Evolutionary conservation across 2,113 vertebrate genomes (phyloP), one percentile per base, ranked within the genome.

Genomic region (Neotoma lepida): DNA sequence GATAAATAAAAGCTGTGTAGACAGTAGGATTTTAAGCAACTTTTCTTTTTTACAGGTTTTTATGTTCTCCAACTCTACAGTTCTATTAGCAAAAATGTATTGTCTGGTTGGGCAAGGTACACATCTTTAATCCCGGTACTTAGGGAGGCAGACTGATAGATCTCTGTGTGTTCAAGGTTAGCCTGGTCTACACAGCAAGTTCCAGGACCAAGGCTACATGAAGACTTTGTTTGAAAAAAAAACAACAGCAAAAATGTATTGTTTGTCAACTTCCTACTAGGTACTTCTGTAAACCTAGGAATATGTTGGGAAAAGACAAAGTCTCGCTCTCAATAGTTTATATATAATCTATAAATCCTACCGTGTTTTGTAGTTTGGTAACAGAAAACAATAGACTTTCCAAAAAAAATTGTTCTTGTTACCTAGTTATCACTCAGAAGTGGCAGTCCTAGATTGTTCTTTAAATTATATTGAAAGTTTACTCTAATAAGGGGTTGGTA

Each of bases 21-120:
- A 64, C 58, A 33, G 26, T 30, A 81, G 56, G 1, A 44, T 89
- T 93, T 92, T 82, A 22, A 89, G 24, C 30, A 78, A 80, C 39
- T 93, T 86, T 66, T 54, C 9, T 91, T 89, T 64, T 39, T 9
- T 22, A 77, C 61, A 88, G 51, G 24, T 70, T 88, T 93, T 92
- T 92, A 0, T 92, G 49, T 93, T 95, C 58, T 78, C 30, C 74
- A 87, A 46, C 80, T 87, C 22, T 66, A 86, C 28, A 70, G 24
- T 89, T 87, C 28, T 86, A 1, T 78, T 18, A 73, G 70, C 14
- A 93, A 77, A 90, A 85, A 44, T 90, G 20, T 56, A 56, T 81
- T 82, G 24, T 41, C 80, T 82, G 13, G 24, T 41, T 82, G 56
- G n/a, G 1, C 80, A 82, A 41, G 54, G 7, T 82, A 24, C 56